Conservation (phyloP, 2,797 vertebrate genomes). For the Danio albolineatus region DNA sequence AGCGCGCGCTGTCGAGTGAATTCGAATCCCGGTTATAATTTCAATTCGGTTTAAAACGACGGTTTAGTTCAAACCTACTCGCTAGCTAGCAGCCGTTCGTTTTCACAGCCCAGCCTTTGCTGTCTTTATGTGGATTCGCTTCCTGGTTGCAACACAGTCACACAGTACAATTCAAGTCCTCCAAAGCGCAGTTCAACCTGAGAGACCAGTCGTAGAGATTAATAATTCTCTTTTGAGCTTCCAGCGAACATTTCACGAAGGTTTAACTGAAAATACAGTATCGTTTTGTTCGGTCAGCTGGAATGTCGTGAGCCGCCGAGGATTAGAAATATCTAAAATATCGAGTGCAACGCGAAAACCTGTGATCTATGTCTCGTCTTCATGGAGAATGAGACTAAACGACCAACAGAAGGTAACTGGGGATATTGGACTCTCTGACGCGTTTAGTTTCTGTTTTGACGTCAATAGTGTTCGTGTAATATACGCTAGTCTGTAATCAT, state of each 20-base stretch:
- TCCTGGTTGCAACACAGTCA: slow-evolving; percentile 60
- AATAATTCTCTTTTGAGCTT: background rate
- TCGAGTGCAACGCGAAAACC: slow-evolving; percentile 33
- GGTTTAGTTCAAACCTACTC: background rate
- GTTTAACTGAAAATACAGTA: too few relatives aligned
- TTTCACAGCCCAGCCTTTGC: slow-evolving; percentile 24
- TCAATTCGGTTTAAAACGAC: background rate
- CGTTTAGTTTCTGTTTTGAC: slow-evolving; percentile 10
- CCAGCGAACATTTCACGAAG: background rate
- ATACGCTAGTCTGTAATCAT: background rate
- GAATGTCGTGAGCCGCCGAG: background rate
- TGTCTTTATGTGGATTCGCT: slow-evolving; percentile 44
- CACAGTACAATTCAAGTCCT: slow-evolving; percentile 14
- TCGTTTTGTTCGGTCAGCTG: background rate
- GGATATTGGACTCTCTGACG: background rate
- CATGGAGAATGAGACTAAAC: slow-evolving; percentile 60
- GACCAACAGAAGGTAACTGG: slow-evolving; percentile 58
- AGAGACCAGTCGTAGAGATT: background rate
- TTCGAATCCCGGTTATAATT: background rate
- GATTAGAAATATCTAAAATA: slow-evolving; percentile 34
- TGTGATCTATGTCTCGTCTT: slow-evolving; percentile 57
- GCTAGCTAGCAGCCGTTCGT: background rate
- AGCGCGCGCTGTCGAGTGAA: background rate
- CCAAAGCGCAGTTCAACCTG: slow-evolving; percentile 1
- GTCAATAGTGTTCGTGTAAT: background rate